Conservation (phyloP, 2,113 vertebrate species). For the Mus pahari region DNA sequence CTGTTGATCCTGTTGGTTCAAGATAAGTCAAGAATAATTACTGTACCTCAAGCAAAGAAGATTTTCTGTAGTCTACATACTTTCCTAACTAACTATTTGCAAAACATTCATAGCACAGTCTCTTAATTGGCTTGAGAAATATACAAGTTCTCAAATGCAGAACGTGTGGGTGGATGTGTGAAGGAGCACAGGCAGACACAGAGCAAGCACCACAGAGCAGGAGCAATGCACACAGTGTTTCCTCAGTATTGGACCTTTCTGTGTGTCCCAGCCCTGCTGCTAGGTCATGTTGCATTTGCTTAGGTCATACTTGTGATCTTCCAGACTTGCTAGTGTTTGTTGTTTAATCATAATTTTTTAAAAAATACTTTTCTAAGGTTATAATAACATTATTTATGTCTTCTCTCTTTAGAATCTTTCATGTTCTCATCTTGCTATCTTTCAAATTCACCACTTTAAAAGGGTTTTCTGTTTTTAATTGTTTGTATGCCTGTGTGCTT, state of each 20-base stretch:
- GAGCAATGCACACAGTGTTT: background rate
- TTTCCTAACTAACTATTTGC: constrained; percentile 31
- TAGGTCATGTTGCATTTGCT: background rate
- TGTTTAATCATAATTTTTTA: background rate
- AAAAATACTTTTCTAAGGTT: too few relatives aligned
- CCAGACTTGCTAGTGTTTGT: background rate
- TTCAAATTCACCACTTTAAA: background rate
- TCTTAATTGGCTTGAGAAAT: constrained; percentile 24
- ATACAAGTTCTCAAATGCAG: background rate
- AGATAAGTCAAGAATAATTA: constrained; percentile 50
- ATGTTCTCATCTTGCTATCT: background rate
- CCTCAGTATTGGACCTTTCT: background rate
- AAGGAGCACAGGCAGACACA: background rate
- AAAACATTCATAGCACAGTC: background rate
- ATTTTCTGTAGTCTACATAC: background rate
- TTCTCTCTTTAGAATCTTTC: background rate
- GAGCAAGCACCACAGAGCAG: accelerated
- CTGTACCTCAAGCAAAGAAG: constrained; percentile 29
- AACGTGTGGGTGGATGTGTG: background rate
- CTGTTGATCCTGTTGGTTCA: constrained; percentile 16
- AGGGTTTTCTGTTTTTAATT: background rate
- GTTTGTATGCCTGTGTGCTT: background rate
- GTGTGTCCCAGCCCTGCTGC: background rate
- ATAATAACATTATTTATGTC: background rate
- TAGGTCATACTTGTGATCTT: background rate